phyloP scores from a whole-genome alignment of 1,140 invertebrate genomes.

The Cylas formicarius region DNA sequence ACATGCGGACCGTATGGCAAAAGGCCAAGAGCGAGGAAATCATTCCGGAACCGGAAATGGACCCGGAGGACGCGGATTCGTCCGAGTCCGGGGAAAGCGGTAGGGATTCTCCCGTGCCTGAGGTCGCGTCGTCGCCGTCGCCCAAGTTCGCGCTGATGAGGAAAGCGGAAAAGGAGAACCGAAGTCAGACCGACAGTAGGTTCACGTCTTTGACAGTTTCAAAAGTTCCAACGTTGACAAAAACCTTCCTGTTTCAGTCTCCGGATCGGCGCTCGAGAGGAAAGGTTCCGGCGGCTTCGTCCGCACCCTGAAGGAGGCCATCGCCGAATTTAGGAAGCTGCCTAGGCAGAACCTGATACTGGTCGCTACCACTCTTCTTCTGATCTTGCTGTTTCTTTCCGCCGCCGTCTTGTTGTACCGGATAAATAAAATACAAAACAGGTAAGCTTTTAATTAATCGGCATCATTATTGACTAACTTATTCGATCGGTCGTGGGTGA shows the following conservation, averaged over 20 bases:
- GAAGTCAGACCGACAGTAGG: constrained; percentile 18
- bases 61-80: constrained; percentile 29
- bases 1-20: constrained; percentile 53
- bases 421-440: constrained; percentile 44
- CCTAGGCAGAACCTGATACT: constrained; percentile 39
- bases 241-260: no score
- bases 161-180: constrained; percentile 10
- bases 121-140: constrained; percentile 9
- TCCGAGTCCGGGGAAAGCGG: constrained; percentile 33
- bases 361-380: constrained; percentile 41
- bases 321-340: constrained; percentile 27
- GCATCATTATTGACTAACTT: no score
- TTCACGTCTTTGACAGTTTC: no score
- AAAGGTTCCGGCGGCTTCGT: constrained; percentile 22
- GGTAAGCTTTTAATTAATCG: no score
- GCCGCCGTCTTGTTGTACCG: constrained; percentile 44
- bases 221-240: no score
- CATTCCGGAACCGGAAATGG: constrained; percentile 31
- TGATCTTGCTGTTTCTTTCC: constrained; percentile 44
- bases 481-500: no score
- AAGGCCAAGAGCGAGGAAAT: constrained; percentile 32
- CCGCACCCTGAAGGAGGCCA: constrained; percentile 23
- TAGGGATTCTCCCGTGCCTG: constrained; percentile 25
- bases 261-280: constrained; percentile 15
- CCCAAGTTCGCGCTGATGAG: constrained; percentile 22